Evolutionary conservation across 2,113 vertebrate genomes (phyloP), one percentile per base, ranked within the genome.

Genomic region (Etheostoma cragini): DNA sequence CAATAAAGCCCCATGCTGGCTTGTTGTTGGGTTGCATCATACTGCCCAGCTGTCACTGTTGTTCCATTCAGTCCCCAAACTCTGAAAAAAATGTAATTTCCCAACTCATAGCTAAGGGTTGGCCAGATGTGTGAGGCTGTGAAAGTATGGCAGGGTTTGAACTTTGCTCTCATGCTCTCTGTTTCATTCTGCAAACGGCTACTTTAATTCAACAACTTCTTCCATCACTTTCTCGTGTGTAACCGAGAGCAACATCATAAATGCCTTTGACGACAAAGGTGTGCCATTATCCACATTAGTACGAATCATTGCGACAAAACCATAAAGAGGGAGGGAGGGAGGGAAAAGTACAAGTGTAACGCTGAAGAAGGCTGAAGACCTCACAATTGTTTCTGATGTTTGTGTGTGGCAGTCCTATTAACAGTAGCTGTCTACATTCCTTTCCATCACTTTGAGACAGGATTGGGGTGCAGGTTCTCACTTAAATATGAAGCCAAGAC

Each of bases 401-500:
- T 68, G 49, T 68, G 22, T 46, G 24, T 35, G 17, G 47, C 13
- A 15, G 38, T 47, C 46, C 14, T 47, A 52, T 38, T 38, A 22
- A 22, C 35, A 12, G 22, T 47, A 72, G 16, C 21, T 73, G 46
- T 62, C 5, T 22, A 8, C 13, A 16, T 72, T 49, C 60, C 30
- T 21, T 30, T 30, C 30, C 30, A 53, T 26, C 52, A 65, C 50
- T 67, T 52, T 47, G n/a, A 63, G 21, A 22, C 22, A 72, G 42
- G 2, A 47, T 71, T 65, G 16, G 42, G 67, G 12, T 22, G 57
- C 30, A 58, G 24, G 10, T 33, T 30, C 17, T 45, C 26, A 74
- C 13, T 45, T 56, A 15, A 60, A 49, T 19, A 24, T 33, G 47
- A 71, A 75, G 69, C 63, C 30, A 45, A 86, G 38, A 69, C 66